These are phyloP conservation scores for Haliaeetus vocifer DNA, from an alignment of 2,797 vertebrate species.

Conservation along the genomic window DNA sequence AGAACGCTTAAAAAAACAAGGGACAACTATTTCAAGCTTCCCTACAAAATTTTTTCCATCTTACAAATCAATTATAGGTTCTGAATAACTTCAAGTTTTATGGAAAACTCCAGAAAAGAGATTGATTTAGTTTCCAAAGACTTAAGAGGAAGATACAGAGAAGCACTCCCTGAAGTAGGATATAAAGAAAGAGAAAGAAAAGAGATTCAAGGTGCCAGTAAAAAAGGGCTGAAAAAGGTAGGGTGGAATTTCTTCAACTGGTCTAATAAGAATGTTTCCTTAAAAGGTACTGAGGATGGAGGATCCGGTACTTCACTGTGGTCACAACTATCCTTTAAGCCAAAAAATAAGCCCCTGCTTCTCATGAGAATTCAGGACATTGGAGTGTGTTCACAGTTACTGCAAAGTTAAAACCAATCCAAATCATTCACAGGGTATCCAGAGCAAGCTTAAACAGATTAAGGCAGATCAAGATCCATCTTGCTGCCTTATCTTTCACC, in stretches of 20 bases:
- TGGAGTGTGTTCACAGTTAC: neutral
- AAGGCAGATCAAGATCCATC: neutral
- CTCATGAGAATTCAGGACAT: neutral
- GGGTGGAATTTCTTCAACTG: neutral
- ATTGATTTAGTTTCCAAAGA: neutral
- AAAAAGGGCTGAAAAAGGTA: neutral
- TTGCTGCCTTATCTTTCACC: neutral
- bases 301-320: neutral
- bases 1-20: neutral
- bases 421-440: neutral
- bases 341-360: neutral
- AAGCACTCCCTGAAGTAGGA: neutral
- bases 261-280: neutral
- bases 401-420: neutral
- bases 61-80: neutral
- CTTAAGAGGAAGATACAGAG: neutral
- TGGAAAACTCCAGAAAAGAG: neutral
- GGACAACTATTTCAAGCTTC: neutral
- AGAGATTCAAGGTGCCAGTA: neutral
- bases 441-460: neutral
- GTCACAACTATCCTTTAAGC: neutral
- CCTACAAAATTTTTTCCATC: neutral
- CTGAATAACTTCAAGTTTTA: neutral
- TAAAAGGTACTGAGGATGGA: neutral
- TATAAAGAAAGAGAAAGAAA: neutral